Base-by-base conservation (phyloP, 2,797 vertebrate genomes). In the Gobionotothen gibberifrons region DNA sequence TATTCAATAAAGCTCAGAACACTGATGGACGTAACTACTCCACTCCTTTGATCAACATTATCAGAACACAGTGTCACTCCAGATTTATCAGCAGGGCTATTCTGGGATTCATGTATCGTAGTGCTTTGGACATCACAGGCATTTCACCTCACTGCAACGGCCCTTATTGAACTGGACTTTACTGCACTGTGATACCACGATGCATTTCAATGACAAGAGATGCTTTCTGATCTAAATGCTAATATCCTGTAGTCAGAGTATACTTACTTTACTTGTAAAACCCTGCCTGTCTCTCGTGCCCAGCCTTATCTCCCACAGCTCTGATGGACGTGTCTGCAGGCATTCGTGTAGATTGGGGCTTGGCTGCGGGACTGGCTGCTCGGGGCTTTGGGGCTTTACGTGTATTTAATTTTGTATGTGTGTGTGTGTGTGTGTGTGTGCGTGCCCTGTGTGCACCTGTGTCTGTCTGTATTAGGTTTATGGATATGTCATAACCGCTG, bases 171-270 rank as follows among this genome's bases (percentile, higher is more conserved):
- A 77, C 80, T 44, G 77, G 83, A 81, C 81, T 88, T 85, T 82
- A 80, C 79, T 88, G 78, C 81, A 71, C 72, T 44, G 61, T 80
- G 76, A 79, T 76, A 71, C 60, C 39, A 71, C 9, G 69, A 59
- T 81, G 85, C 78, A 89, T 91, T 84, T 84, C 83, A 89, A 86
- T 80, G 55, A 73, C 8, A 1, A 74, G 63, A 85, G 74, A 69
- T 69, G 48, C 69, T 76, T 86, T 86, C 84, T 85, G 87, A 78
- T 91, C 88, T 91, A 91, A 92, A 94, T 94, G 88, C 89, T 92
- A 85, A 91, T 76, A 64, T 82, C 72, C 68, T 77, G 65, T 85
- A 74, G 85, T 83, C 19, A 13, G 59, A 80, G 77, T 86, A 55
- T 78, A 74, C 73, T 87, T 81, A 82, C 69, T 79, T 85, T 85